These are phyloP conservation scores for Halesus radiatus DNA, from an alignment of 1,140 invertebrate genomes.

Conservation along the genomic window DNA sequence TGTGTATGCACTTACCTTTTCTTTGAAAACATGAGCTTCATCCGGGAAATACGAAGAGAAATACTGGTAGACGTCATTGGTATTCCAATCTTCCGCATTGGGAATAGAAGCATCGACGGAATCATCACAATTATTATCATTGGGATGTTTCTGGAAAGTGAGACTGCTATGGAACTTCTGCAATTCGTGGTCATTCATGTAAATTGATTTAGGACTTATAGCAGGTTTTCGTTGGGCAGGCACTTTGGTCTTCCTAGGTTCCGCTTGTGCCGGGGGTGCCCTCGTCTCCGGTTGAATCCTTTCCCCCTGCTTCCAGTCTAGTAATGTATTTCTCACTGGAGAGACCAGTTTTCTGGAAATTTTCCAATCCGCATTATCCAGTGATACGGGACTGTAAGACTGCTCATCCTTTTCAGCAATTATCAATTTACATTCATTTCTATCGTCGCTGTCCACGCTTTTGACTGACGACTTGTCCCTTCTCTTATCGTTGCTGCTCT, in stretches of 20 bases:
- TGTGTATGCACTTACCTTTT: slow-evolving; percentile 75
- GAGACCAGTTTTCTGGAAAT: slow-evolving; percentile 41
- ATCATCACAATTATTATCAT: slow-evolving; percentile 58
- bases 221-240: background rate
- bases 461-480: slow-evolving; percentile 48
- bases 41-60: slow-evolving; percentile 82
- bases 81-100: slow-evolving; percentile 84
- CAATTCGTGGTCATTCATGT: slow-evolving; percentile 47
- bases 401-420: slow-evolving; percentile 44
- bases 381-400: slow-evolving; percentile 43
- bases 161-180: slow-evolving; percentile 38
- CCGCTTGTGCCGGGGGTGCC: background rate
- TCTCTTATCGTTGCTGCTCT: slow-evolving; percentile 17
- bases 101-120: slow-evolving; percentile 79
- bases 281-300: slow-evolving; percentile 1
- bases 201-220: slow-evolving; percentile 44
- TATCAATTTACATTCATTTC: slow-evolving; percentile 40
- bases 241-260: slow-evolving; percentile 15
- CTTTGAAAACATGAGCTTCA: slow-evolving; percentile 82
- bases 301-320: slow-evolving; percentile 42
- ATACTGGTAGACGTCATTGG: slow-evolving; percentile 86
- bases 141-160: slow-evolving; percentile 43
- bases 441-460: slow-evolving; percentile 51
- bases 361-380: slow-evolving; percentile 45
- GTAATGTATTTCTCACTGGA: slow-evolving; percentile 21